Evolutionary conservation across 2,113 vertebrate species (phyloP).

Genomic region (Bagarius yarrelli): DNA sequence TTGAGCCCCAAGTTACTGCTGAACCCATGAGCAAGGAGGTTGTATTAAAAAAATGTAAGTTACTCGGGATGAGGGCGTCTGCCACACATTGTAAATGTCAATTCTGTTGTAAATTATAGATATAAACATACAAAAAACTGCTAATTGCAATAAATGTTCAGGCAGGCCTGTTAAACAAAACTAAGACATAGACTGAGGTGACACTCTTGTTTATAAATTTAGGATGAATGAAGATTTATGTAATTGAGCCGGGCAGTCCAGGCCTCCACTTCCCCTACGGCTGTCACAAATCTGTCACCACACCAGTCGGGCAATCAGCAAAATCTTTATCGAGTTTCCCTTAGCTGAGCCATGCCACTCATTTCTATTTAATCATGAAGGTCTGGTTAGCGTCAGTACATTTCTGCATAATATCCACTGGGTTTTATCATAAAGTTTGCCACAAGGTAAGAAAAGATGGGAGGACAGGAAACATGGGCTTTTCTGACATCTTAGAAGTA

Average conservation of each 20-base stretch:
- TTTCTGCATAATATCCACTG: constrained; percentile 22
- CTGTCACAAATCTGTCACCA: constrained; percentile 53
- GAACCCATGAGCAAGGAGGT: too few relatives aligned
- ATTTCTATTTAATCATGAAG: constrained; percentile 36
- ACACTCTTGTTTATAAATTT: constrained; percentile 37
- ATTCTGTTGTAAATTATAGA: not conserved
- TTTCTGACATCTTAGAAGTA: not conserved
- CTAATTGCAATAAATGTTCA: constrained; percentile 35
- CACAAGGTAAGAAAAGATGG: constrained; percentile 2
- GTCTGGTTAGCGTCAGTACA: constrained; percentile 30
- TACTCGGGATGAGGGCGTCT: too few relatives aligned
- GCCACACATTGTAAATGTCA: not conserved
- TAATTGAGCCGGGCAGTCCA: constrained; percentile 45
- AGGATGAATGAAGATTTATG: constrained; percentile 55
- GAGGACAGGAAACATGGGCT: not conserved
- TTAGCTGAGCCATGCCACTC: constrained; percentile 20
- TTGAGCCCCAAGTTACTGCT: too few relatives aligned
- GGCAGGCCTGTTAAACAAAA: constrained; percentile 9
- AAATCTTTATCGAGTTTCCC: constrained; percentile 1
- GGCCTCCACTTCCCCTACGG: constrained; percentile 40
- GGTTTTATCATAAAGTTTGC: constrained; percentile 2
- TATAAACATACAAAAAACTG: not conserved
- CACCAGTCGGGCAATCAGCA: constrained; percentile 47
- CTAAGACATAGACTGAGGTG: not conserved
- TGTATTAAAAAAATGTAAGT: too few relatives aligned